Evolutionary conservation across 2,888 invertebrate species (phyloP).

Genomic region (Orthosia gothica): DNA sequence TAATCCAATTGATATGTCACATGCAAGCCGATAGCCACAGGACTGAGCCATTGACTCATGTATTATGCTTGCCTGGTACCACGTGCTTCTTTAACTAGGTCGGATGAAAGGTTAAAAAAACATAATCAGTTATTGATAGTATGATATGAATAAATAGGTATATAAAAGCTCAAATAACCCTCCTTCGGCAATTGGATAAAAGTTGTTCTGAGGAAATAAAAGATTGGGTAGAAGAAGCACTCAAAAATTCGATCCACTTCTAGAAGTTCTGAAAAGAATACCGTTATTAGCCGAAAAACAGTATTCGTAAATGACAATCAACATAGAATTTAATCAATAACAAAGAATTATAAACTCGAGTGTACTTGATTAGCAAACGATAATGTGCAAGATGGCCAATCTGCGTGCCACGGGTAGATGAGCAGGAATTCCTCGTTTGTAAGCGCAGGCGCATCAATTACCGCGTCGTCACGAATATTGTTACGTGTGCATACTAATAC

Average conservation of each 20-base stretch:
- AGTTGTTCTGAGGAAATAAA: background rate
- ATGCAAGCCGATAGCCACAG: constrained; percentile 43
- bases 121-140: background rate
- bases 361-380: constrained; percentile 66
- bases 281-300: background rate
- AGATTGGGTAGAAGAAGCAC: background rate
- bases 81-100: constrained; percentile 10
- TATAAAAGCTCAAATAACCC: background rate
- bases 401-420: constrained; percentile 61
- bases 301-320: constrained; percentile 6
- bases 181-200: no score
- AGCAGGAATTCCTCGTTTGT: constrained; percentile 77
- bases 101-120: constrained; percentile 1
- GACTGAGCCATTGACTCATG: constrained; percentile 11
- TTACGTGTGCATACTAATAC: constrained; percentile 53
- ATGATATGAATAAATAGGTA: background rate
- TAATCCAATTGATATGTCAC: constrained; percentile 56
- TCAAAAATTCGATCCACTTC: background rate
- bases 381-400: constrained; percentile 56
- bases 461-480: constrained; percentile 54
- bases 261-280: background rate
- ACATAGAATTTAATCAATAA: constrained; percentile 30
- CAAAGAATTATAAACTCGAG: background rate
- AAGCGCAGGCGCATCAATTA: constrained; percentile 60
- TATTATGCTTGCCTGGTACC: constrained; percentile 33